Base-by-base conservation (phyloP, 2,888 invertebrate genomes). In the Thera obeliscata region DNA sequence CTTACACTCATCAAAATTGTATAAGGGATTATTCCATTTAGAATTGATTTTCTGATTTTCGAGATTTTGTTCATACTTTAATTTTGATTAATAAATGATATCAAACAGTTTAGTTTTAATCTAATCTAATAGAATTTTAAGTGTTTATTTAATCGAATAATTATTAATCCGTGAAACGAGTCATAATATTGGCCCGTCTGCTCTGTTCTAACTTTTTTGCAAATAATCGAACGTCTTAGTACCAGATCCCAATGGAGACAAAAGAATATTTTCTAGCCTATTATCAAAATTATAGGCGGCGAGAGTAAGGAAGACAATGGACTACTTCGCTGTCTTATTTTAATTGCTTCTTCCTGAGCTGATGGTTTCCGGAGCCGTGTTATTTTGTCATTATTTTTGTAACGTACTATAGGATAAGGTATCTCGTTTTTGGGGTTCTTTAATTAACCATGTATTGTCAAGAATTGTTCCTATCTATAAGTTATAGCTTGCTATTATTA, bases 241-340 rank as follows among this genome's bases (percentile, higher is more conserved):
- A 84, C 79, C 82, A 85, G 88, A 88, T 89, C 81, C 87, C 81
- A 84, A 74, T 79, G 75, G 75, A 88, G 85, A 93, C 92, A 93
- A 93, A 90, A 89, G 89, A 87, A 89, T 89, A 90, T 91, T 93
- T 90, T 91, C 92, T 91, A 88, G 90, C 83, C 89, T 92, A 91
- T 93, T 91, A 91, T 92, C 90, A 91, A 91, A 93, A 92, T 93
- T 90, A 90, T 91, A 86, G 90, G 83, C 87, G 84, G 80, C 76
- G 81, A 81, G 81, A 74, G 78, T 52, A 81, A 82, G 72, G 75
- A 80, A 86, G 86, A 92, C 91, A 91, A 92, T 88, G 78, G 83
- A 80, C 75, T 80, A 69, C 74, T 78, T 76, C 76, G 76, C 81
- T 79, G 78, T 86, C 88, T 90, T 90, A 87, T 91, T 91, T 90